Evolutionary conservation across 2,113 vertebrate genomes (phyloP).

Genomic region (Clarias gariepinus): DNA sequence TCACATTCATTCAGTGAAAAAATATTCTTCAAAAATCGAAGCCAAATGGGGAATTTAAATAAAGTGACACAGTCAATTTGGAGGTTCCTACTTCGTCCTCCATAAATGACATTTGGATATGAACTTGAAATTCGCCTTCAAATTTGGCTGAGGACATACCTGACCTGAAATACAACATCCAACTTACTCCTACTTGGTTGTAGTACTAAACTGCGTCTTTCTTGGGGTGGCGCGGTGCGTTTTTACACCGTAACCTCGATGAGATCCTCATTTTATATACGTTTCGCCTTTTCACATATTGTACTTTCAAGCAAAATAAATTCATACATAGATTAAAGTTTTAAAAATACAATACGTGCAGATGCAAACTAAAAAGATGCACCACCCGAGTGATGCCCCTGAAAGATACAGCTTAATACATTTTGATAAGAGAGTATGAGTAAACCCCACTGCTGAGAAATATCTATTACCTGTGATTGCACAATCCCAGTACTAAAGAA

Average conservation of each 20-base stretch:
- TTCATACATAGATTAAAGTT: background rate
- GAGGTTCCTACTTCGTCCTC: background rate
- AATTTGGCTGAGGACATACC: slow-evolving; percentile 2
- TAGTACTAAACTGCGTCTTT: background rate
- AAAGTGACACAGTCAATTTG: background rate
- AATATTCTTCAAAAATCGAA: background rate
- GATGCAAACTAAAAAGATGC: background rate
- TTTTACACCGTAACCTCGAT: background rate
- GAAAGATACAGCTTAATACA: slow-evolving; percentile 12
- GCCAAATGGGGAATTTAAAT: background rate
- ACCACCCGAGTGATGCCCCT: background rate
- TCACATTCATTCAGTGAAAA: slow-evolving; percentile 19
- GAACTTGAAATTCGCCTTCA: background rate
- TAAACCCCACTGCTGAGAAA: slow-evolving; percentile 14
- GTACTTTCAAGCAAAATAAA: background rate
- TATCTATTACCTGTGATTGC: slow-evolving; percentile 31
- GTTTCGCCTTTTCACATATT: background rate
- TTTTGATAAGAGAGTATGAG: background rate
- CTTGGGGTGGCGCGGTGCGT: background rate
- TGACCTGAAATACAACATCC: background rate
- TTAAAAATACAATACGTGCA: background rate
- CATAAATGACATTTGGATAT: background rate
- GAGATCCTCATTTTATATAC: background rate
- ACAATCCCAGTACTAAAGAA: slow-evolving; percentile 35
- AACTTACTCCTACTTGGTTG: background rate